Evolutionary conservation across 2,888 invertebrate genomes (phyloP).

Genomic region (Galeruca laticollis): DNA sequence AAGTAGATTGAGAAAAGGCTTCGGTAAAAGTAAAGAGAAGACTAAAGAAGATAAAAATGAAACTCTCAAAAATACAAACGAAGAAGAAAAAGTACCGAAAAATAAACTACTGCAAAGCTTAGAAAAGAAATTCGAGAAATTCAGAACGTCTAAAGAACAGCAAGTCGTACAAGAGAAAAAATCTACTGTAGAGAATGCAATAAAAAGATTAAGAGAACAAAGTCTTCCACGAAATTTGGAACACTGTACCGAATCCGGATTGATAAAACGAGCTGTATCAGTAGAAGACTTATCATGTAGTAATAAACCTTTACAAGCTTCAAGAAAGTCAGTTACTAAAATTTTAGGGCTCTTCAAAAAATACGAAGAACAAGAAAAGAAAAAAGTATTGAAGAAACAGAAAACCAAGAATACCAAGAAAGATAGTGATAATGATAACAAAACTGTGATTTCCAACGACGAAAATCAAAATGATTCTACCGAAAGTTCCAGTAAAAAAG

Average conservation of each 20-base stretch:
- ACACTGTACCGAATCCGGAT: constrained; percentile 73
- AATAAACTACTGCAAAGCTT: constrained; percentile 78
- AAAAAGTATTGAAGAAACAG: constrained; percentile 51
- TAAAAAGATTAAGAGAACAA: constrained; percentile 74
- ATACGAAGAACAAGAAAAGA: constrained; percentile 72
- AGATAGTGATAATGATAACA: constrained; percentile 56
- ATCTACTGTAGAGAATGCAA: constrained; percentile 70
- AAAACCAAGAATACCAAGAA: constrained; percentile 50
- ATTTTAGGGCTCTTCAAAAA: constrained; percentile 84
- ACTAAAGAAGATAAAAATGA: constrained; percentile 59
- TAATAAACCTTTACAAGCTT: constrained; percentile 68
- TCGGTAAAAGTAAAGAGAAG: constrained; percentile 55
- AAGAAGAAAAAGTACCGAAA: constrained; percentile 61
- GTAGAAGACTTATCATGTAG: constrained; percentile 73
- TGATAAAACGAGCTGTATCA: constrained; percentile 80
- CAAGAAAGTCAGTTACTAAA: constrained; percentile 78
- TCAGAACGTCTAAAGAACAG: constrained; percentile 65
- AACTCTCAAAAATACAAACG: constrained; percentile 56
- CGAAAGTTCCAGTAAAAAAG: constrained; percentile 64
- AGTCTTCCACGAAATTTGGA: constrained; percentile 72
- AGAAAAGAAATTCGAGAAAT: constrained; percentile 82
- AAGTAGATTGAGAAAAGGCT: constrained; percentile 56
- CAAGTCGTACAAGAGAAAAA: constrained; percentile 55
- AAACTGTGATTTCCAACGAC: constrained; percentile 43
- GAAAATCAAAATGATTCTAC: constrained; percentile 49